Base-by-base conservation (phyloP, 2,888 invertebrate species). In the Autographa gamma region DNA sequence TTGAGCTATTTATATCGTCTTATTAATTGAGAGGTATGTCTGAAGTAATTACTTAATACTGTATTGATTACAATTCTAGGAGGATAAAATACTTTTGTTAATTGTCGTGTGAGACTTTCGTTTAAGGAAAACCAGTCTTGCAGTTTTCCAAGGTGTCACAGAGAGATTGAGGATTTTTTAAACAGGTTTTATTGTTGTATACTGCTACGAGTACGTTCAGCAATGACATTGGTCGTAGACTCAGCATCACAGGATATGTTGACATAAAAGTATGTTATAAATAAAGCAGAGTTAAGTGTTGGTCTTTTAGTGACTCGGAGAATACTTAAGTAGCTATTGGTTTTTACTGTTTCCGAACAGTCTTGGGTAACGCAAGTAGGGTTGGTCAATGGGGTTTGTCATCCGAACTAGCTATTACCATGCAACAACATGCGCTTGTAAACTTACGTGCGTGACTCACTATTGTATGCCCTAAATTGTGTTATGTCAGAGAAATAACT, bases 261-360 rank as follows among this genome's bases (percentile, higher is more conserved):
- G 54, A 56, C 54, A 54, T 8, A n/a, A 18, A 19, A 19, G 19
- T 56, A 3, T 19, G 6, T 14, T 25, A 56, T 13, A 25, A 19
- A 25, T 56, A 56, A 56, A 14, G 16, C 8, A 16, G 16, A 59
- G 16, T 31, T 8, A 32, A 8, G 14, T 59, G 59, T 32, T 13
- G 19, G 31, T 58, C 25, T 25, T 25, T 32, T 59, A 14, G 59
- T 32, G 31, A 59, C 14, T 32, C 61, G 19, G 48, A 34, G 13
- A 32, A 34, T 56, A 25, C 52, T 19, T 66, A 60, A 25, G 1
- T 18, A 38, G 0, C 0, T 34, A 60, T 11, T 41, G 69, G 69
- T 68, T 83, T 80, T 73, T 75, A 70, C 72, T 48, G 60, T 81
- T 79, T 71, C 76, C 54, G 69, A 82, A 70, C 38, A 8, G 25